phyloP scores from a whole-genome alignment of 2,888 invertebrate genomes.

The Tetrapedia diversipes region DNA sequence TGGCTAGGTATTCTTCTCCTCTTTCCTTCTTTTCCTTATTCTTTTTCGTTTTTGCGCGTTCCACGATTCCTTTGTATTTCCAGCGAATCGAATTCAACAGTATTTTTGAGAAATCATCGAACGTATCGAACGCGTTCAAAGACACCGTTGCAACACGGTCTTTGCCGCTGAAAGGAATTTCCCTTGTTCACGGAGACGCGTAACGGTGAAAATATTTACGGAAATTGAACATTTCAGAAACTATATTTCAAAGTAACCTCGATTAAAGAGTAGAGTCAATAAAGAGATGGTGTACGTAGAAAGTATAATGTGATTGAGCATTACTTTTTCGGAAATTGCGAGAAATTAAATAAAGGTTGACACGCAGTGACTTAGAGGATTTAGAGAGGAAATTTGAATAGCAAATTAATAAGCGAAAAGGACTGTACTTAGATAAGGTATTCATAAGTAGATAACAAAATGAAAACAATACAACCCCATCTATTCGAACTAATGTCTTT shows the following conservation, averaged over 20 bases:
- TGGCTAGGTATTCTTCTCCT: background rate
- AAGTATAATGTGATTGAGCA: no score
- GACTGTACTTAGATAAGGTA: no score
- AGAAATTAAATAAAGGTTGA: no score
- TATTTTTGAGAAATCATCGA: conserved; percentile 34
- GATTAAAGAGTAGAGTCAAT: background rate
- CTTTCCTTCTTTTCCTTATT: background rate
- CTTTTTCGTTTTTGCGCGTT: background rate
- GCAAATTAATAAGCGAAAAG: no score
- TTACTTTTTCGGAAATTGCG: no score
- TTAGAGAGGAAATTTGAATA: no score
- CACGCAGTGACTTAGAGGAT: no score
- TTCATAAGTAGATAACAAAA: no score
- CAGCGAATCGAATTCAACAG: conserved; percentile 22
- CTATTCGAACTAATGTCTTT: no score
- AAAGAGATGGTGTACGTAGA: background rate
- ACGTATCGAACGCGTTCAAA: conserved; percentile 19
- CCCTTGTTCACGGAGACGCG: conserved; percentile 1
- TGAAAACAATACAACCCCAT: no score
- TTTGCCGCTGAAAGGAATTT: background rate
- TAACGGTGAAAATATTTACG: background rate
- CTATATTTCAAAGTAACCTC: background rate
- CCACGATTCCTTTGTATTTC: background rate
- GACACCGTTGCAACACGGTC: background rate
- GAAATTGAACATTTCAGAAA: background rate